Evolutionary conservation across 1,140 invertebrate genomes (phyloP), one percentile per base, ranked within the genome.

Genomic region (Drosophila ercepeae): DNA sequence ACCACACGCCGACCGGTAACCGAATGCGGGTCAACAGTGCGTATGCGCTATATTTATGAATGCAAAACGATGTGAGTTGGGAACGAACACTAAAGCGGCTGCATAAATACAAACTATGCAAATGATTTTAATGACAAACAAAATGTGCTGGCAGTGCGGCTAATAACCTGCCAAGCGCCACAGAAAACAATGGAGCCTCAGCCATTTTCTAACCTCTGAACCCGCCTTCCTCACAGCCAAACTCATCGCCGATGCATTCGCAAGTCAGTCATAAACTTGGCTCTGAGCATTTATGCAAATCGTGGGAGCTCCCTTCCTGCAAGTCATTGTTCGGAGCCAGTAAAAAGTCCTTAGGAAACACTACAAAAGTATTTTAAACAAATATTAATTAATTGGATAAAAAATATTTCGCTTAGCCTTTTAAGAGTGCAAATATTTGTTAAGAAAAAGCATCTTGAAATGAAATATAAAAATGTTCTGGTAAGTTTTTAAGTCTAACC

Each of bases 31-130:
- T 82, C 78, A 81, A 73, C 78, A 21, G 51, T 77, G 73, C 78
- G 78, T 81, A 81, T 82, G 55, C 57, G 50, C 59, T 82, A 68
- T 79, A 82, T 81, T 81, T 73, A 81, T 82, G 81, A 81, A 81
- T 81, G 72, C 78, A 81, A 76, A 81, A 72, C 77, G 48, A 59
- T 63, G 71, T 60, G 34, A 74, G 48, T 42, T 41, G 21, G 32
- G 23, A 21, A 21, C 49, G 13, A 49, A n/a, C 55, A 39, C 36
- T 14, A 63, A 72, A 72, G 36, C 68, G 68, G 19, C 72, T 75
- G 67, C 72, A 81, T 68, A 73, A 67, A 82, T 73, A 64, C 60
- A 63, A 72, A 68, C 73, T 73, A 82, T 81, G 78, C 78, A 81
- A 82, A 81, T 82, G 79, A 64, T 77, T 82, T 76, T 76, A 81